Conservation (phyloP, 2,888 invertebrate species). For the Agrochola macilenta region DNA sequence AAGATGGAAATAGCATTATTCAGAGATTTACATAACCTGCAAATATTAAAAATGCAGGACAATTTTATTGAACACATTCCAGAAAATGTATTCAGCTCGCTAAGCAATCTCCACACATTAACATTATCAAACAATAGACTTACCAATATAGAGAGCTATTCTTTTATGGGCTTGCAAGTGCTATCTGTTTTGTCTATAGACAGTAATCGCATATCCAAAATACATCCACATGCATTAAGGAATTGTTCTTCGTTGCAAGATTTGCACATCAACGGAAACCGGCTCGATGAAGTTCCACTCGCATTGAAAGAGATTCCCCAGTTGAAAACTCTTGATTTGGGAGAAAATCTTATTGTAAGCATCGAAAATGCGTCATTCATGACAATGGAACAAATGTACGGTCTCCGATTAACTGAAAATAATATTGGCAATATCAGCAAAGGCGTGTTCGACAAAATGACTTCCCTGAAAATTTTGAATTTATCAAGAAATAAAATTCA, state of each 20-base stretch:
- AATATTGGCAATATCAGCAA: slow-evolving; percentile 94
- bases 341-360: slow-evolving; percentile 95
- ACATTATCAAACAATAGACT: slow-evolving; percentile 95
- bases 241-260: slow-evolving; percentile 95
- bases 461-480: slow-evolving; percentile 95
- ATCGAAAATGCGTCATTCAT: slow-evolving; percentile 95
- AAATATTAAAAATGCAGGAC: slow-evolving; percentile 95
- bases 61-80: slow-evolving; percentile 94
- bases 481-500: slow-evolving; percentile 96
- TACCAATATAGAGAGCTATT: slow-evolving; percentile 93
- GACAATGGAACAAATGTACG: slow-evolving; percentile 94
- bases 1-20: slow-evolving; percentile 94
- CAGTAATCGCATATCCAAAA: slow-evolving; percentile 94
- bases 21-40: slow-evolving; percentile 94
- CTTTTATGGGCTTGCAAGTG: slow-evolving; percentile 94
- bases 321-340: slow-evolving; percentile 95
- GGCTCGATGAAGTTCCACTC: slow-evolving; percentile 93
- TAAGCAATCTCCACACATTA: slow-evolving; percentile 95
- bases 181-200: slow-evolving; percentile 94
- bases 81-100: slow-evolving; percentile 94
- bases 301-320: slow-evolving; percentile 94
- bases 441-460: slow-evolving; percentile 95
- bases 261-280: slow-evolving; percentile 95
- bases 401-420: slow-evolving; percentile 96
- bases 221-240: slow-evolving; percentile 94